These are phyloP conservation scores for Dendroctonus valens DNA, from an alignment of 1,140 invertebrate species.

Conservation along the genomic window DNA sequence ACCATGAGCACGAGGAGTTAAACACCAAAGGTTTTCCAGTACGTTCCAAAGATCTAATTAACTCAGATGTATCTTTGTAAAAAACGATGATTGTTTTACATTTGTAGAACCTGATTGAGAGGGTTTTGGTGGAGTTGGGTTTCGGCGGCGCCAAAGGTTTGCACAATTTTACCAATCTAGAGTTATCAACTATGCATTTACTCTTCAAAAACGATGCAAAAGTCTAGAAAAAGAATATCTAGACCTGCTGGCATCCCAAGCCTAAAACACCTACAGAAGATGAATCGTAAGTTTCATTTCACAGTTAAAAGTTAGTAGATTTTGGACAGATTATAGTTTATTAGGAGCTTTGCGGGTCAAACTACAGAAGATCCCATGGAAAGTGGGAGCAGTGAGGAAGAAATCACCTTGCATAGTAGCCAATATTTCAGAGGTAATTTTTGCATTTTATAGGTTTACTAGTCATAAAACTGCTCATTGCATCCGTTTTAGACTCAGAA, in stretches of 20 bases:
- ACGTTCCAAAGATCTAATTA: conserved; percentile 10
- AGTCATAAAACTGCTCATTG: too few species aligned
- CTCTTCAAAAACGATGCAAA: conserved; percentile 41
- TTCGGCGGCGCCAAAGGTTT: conserved; percentile 45
- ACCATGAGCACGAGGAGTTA: conserved; percentile 39
- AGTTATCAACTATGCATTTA: conserved; percentile 45
- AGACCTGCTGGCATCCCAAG: conserved; percentile 31
- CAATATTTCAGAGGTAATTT: too few species aligned
- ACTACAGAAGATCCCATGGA: too few species aligned
- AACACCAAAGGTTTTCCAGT: conserved; percentile 41
- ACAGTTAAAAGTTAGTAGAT: too few species aligned
- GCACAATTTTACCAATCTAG: conserved; percentile 46
- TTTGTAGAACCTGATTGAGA: conserved; percentile 41
- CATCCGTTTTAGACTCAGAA: too few species aligned
- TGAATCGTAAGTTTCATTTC: too few species aligned
- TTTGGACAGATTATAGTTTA: too few species aligned
- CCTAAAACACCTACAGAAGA: conserved; percentile 31
- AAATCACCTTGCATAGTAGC: too few species aligned
- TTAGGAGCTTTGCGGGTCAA: too few species aligned
- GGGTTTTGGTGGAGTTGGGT: conserved; percentile 44
- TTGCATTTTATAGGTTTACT: too few species aligned
- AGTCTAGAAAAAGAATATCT: conserved; percentile 42
- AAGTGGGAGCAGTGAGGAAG: too few species aligned
- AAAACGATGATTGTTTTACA: background rate
- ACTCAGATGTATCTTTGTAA: conserved; percentile 1